These are phyloP conservation scores for Hippasteria phrygiana DNA, from an alignment of 53 echinoderm and acorn worm species.

Conservation along the genomic window DNA sequence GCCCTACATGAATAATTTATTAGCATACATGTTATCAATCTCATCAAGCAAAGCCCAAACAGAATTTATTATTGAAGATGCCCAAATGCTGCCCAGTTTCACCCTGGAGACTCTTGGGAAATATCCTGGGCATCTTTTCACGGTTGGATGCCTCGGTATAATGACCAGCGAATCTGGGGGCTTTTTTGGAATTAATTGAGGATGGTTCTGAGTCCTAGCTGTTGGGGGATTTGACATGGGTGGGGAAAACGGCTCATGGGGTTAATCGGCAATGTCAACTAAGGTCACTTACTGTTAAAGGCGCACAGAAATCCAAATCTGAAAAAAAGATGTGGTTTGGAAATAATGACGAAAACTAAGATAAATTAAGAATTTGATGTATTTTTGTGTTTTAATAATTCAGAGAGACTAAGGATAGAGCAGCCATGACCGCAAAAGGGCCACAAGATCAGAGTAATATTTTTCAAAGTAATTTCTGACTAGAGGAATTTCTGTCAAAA, in stretches of 20 bases:
- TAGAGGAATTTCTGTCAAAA: no score
- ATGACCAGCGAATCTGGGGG: conserved; percentile 34
- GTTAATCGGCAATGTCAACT: conserved; percentile 12
- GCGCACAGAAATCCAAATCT: no score
- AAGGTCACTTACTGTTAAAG: no score
- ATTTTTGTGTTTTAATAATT: no score
- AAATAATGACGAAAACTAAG: no score
- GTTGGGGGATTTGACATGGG: not conserved
- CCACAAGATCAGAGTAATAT: no score
- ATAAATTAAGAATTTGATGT: no score
- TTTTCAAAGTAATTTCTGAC: no score
- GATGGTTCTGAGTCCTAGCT: not conserved
- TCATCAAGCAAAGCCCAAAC: conserved; percentile 13
- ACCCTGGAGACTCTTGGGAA: not conserved
- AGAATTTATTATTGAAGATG: conserved; percentile 15
- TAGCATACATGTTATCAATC: not conserved
- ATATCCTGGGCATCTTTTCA: conserved; percentile 13
- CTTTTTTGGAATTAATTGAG: conserved; percentile 47
- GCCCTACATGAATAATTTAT: not conserved
- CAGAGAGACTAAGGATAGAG: no score
- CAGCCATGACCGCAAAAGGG: no score
- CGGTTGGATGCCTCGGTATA: conserved; percentile 17
- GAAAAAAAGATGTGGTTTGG: no score
- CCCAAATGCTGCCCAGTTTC: not conserved
- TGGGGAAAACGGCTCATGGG: not conserved